Evolutionary conservation across 2,113 vertebrate genomes (phyloP).

Genomic region (Coptodon bakossiorum): DNA sequence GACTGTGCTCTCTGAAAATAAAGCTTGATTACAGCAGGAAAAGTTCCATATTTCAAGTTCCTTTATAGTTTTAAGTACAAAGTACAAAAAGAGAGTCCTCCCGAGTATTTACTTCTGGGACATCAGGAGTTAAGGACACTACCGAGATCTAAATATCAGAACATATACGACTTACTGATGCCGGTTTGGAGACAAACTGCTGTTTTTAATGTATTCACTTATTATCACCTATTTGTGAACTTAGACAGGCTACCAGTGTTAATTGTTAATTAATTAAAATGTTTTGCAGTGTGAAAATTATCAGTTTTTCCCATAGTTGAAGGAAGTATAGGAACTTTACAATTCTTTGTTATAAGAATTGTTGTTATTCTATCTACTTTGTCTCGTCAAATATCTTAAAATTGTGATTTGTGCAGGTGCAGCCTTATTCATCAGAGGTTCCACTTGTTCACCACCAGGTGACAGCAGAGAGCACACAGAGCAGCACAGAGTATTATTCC

Average conservation of each 20-base stretch:
- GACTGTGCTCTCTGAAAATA: neutral
- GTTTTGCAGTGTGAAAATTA: neutral
- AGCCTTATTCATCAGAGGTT: neutral
- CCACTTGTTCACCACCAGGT: neutral
- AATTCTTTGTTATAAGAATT: neutral
- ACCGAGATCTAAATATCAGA: neutral
- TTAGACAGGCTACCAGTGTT: neutral
- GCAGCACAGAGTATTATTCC: neutral
- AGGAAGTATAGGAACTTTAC: neutral
- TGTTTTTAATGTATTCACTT: neutral
- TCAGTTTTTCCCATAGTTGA: neutral
- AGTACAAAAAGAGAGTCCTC: neutral
- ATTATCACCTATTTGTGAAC: neutral
- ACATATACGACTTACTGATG: neutral
- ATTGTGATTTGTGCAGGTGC: neutral
- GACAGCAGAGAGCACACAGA: conserved; percentile 21
- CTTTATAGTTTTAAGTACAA: neutral
- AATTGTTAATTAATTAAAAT: neutral
- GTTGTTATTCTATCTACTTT: neutral
- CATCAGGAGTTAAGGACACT: neutral
- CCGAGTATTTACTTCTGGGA: neutral
- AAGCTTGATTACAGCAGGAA: neutral
- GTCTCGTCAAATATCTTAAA: neutral
- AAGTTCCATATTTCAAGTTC: neutral
- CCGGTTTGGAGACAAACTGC: neutral